Evolutionary conservation across 2,888 invertebrate species (phyloP).

Genomic region (Plebejus argus): DNA sequence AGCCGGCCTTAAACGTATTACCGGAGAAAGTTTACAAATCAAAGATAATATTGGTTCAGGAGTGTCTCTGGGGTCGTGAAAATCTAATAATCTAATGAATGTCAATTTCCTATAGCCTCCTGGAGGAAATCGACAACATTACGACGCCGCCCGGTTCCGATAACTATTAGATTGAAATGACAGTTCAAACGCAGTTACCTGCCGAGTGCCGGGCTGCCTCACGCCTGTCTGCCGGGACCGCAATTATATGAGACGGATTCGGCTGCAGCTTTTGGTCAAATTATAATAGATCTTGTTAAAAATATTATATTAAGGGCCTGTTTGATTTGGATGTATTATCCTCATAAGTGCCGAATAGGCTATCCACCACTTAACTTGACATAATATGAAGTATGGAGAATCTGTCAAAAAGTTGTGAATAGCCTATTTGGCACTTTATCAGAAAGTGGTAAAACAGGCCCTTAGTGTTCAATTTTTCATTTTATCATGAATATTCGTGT

Average conservation of each 20-base stretch:
- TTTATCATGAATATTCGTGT: too few relatives aligned
- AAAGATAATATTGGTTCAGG: slow-evolving; percentile 37
- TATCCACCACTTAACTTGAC: too few relatives aligned
- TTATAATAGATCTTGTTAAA: too few relatives aligned
- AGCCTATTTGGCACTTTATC: too few relatives aligned
- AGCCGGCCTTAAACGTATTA: slow-evolving; percentile 7
- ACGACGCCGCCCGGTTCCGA: slow-evolving; percentile 47
- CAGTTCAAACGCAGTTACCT: slow-evolving; percentile 43
- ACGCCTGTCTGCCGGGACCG: background rate
- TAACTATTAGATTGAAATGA: slow-evolving; percentile 50
- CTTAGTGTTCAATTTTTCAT: too few relatives aligned
- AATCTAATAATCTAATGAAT: slow-evolving; percentile 52
- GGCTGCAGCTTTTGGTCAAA: background rate
- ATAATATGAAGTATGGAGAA: too few relatives aligned
- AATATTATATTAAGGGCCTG: too few relatives aligned
- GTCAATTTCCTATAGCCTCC: slow-evolving; percentile 52
- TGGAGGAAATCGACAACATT: slow-evolving; percentile 45
- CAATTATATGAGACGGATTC: background rate
- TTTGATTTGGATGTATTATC: too few relatives aligned
- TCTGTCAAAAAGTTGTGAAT: too few relatives aligned
- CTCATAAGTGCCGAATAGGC: too few relatives aligned
- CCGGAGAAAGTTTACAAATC: slow-evolving; percentile 36
- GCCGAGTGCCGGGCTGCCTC: background rate
- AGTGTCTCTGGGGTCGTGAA: slow-evolving; percentile 38
- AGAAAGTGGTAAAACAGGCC: too few relatives aligned